Conservation (phyloP, 1,140 invertebrate genomes). For the Tetragnatha versicolor region DNA sequence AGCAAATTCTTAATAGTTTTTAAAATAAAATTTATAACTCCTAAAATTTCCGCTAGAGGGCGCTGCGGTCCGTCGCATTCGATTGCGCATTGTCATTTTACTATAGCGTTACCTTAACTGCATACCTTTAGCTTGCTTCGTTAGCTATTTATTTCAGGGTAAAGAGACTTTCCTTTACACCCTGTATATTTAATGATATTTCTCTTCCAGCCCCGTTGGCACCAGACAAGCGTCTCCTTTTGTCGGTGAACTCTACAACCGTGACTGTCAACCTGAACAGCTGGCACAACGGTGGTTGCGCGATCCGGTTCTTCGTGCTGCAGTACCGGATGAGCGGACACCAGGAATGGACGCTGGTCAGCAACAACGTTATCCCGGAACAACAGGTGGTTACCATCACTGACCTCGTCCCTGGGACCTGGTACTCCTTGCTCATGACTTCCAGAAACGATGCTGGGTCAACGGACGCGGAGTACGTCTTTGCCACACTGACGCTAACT, state of each 20-base stretch:
- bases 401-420: slow-evolving; percentile 81
- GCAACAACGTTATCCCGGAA: slow-evolving; percentile 80
- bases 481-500: slow-evolving; percentile 70
- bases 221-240: slow-evolving; percentile 56
- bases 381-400: slow-evolving; percentile 59
- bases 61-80: no score
- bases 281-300: slow-evolving; percentile 69
- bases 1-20: no score
- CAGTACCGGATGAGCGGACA: slow-evolving; percentile 61
- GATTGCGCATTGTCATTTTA: no score
- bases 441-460: slow-evolving; percentile 93
- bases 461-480: slow-evolving; percentile 82
- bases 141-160: no score
- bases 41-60: no score
- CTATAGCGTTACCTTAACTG: no score
- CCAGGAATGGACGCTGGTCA: slow-evolving; percentile 77
- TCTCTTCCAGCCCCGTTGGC: slow-evolving; percentile 57
- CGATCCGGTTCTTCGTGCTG: slow-evolving; percentile 68
- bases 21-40: no score
- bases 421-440: slow-evolving; percentile 84
- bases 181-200: no score
- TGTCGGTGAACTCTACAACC: slow-evolving; percentile 63
- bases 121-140: no score
- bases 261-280: slow-evolving; percentile 65
- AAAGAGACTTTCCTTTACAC: no score